These are phyloP conservation scores for Ridgeia piscesae DNA, from an alignment of 1,140 invertebrate genomes.

Conservation along the genomic window DNA sequence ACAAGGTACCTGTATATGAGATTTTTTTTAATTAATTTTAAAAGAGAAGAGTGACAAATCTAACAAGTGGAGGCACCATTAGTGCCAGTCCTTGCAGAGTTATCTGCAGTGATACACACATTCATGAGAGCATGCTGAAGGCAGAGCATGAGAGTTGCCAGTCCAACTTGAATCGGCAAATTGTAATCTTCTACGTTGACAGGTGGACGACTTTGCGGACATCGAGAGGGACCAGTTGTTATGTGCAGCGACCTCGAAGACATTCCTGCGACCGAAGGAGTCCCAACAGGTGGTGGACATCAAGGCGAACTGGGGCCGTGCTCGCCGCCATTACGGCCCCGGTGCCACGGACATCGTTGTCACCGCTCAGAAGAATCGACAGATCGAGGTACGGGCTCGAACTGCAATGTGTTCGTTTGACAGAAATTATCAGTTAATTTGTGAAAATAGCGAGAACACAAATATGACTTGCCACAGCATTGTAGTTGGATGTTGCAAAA, in stretches of 20 bases:
- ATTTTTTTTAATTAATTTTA: no score
- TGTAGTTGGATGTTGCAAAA: no score
- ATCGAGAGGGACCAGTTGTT: conserved; percentile 48
- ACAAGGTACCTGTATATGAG: no score
- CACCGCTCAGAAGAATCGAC: conserved; percentile 34
- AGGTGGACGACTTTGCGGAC: conserved; percentile 48
- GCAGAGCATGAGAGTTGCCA: background rate
- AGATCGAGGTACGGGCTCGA: conserved; percentile 40
- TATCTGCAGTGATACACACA: no score
- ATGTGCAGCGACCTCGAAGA: conserved; percentile 48
- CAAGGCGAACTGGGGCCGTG: conserved; percentile 55
- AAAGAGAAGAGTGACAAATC: no score
- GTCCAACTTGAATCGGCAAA: background rate
- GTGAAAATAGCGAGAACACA: no score
- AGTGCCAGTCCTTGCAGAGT: no score
- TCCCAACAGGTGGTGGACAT: conserved; percentile 44
- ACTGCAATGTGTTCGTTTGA: no score
- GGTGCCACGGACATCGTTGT: conserved; percentile 49
- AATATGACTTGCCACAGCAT: no score
- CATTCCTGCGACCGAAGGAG: conserved; percentile 39
- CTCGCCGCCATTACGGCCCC: conserved; percentile 50
- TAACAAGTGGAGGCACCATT: no score
- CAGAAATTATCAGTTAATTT: no score
- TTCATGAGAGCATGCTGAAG: background rate
- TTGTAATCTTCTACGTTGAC: conserved; percentile 2